phyloP scores from a whole-genome alignment of 2,888 invertebrate species.

The Pyrrhosoma nymphula region DNA sequence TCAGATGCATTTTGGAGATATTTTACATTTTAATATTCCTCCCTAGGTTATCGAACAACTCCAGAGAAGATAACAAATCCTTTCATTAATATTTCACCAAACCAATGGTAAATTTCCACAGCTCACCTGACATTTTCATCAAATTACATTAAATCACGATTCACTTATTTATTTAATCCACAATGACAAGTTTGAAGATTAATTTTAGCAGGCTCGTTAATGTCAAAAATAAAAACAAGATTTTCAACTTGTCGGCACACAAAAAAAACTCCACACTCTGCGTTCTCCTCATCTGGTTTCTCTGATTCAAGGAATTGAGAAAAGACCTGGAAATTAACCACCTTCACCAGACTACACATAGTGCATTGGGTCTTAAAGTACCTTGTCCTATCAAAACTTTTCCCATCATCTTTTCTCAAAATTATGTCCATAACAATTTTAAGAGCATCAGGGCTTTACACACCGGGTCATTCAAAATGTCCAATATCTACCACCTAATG shows the following conservation, averaged over 20 bases:
- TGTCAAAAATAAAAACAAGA: neutral
- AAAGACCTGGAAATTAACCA: neutral
- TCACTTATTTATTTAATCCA: neutral
- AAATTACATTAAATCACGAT: neutral
- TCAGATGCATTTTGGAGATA: neutral
- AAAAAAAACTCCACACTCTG: neutral
- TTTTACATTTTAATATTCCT: neutral
- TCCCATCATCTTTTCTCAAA: neutral
- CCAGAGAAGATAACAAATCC: constrained; percentile 8
- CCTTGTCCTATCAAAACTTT: neutral
- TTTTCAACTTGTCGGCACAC: neutral
- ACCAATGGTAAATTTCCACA: neutral
- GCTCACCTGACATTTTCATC: neutral
- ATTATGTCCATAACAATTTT: neutral
- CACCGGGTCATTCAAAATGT: neutral
- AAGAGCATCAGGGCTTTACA: neutral
- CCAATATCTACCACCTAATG: neutral
- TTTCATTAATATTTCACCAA: neutral
- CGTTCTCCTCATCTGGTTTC: neutral
- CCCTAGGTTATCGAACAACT: neutral
- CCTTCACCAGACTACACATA: constrained; percentile 35
- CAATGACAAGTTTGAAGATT: neutral
- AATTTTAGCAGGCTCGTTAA: neutral
- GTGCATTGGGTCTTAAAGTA: neutral
- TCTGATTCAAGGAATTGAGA: neutral